These are phyloP conservation scores for Rhagophthalmus giganteus DNA, from an alignment of 2,888 invertebrate genomes.

Conservation along the genomic window DNA sequence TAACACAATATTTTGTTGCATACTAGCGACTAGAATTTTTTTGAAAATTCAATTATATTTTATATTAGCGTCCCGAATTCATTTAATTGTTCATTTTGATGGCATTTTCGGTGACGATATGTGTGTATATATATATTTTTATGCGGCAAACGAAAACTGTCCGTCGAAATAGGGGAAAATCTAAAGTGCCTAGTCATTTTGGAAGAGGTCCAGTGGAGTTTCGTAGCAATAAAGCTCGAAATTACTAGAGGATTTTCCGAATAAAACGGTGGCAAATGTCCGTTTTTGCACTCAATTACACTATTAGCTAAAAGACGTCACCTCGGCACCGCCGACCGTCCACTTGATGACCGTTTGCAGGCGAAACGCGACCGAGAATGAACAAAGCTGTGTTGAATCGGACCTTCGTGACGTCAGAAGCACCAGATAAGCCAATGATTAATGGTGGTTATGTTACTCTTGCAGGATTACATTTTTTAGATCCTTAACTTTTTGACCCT, in stretches of 20 bases:
- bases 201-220: slow-evolving; percentile 18
- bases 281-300: slow-evolving; percentile 34
- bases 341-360: slow-evolving; percentile 34
- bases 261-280: slow-evolving; percentile 34
- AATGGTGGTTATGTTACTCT: slow-evolving; percentile 48
- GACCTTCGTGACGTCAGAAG: slow-evolving; percentile 44
- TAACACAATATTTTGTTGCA: no score
- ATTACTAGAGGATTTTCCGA: slow-evolving; percentile 33
- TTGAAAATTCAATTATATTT: no score
- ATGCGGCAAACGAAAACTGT: no score
- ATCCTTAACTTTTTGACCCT: slow-evolving; percentile 40
- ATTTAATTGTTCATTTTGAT: no score
- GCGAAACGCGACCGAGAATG: slow-evolving; percentile 31
- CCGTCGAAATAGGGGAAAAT: background rate
- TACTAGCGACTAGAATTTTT: no score
- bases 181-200: slow-evolving; percentile 6
- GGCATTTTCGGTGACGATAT: no score
- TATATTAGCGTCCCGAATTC: no score
- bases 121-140: no score
- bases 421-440: slow-evolving; percentile 48
- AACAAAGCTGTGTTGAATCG: slow-evolving; percentile 38
- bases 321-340: slow-evolving; percentile 31
- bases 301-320: slow-evolving; percentile 33
- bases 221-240: slow-evolving; percentile 15
- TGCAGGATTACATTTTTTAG: slow-evolving; percentile 46